A percentile compares a stretch with the other conserved stretches of the same genome.
Evolutionary conservation across 1,140 invertebrate genomes (phyloP).

Genomic region (Drosophila rhopaloa): DNA sequence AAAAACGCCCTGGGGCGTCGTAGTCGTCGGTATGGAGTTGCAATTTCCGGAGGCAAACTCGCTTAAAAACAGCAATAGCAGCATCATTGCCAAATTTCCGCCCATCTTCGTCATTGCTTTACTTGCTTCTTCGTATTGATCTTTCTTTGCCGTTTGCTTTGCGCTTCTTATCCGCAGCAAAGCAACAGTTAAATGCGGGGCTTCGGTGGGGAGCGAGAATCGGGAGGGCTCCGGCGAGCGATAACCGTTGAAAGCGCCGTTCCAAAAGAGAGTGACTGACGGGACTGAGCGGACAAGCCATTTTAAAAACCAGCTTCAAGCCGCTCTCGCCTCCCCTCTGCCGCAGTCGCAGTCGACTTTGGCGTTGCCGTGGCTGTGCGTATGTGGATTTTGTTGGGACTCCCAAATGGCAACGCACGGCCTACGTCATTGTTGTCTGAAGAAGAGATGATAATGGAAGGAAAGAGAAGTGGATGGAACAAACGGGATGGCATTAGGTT

Average conservation of each 20-base stretch:
- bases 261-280: conserved; percentile 73
- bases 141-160: conserved; percentile 33
- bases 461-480: neutral
- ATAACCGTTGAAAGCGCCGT: conserved; percentile 63
- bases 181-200: conserved; percentile 50
- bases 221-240: conserved; percentile 9
- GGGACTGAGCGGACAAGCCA: conserved; percentile 36
- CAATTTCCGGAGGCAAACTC: conserved; percentile 23
- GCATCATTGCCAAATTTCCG: conserved; percentile 27
- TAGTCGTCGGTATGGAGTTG: conserved; percentile 61
- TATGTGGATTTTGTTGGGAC: conserved; percentile 48
- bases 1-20: conserved; percentile 70
- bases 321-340: conserved; percentile 14
- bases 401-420: conserved; percentile 29
- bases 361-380: conserved; percentile 2
- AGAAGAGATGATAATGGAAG: neutral
- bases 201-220: conserved; percentile 7
- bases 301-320: conserved; percentile 77
- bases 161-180: conserved; percentile 33
- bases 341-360: conserved; percentile 7
- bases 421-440: conserved; percentile 32
- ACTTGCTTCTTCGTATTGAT: conserved; percentile 25
- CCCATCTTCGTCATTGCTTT: conserved; percentile 52
- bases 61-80: conserved; percentile 33
- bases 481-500: neutral